A percentile compares a stretch with the other conserved stretches of the same genome.
Conservation (phyloP, 2,797 vertebrate genomes). For the Sternotherus odoratus region DNA sequence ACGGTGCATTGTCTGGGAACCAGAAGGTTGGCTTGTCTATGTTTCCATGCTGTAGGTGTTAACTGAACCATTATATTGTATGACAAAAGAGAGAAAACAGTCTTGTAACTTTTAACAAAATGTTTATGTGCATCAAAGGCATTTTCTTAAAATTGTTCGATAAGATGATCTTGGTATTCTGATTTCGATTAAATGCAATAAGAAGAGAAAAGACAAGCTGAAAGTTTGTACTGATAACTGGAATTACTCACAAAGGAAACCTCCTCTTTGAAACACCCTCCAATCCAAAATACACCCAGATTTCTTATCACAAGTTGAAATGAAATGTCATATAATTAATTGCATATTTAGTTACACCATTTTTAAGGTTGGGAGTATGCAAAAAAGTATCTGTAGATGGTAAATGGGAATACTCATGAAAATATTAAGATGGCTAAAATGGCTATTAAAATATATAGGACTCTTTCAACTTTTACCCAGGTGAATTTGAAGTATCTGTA, state of each 20-base stretch:
- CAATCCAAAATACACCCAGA: background rate
- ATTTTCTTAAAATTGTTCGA: background rate
- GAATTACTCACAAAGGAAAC: background rate
- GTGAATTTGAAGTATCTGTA: background rate
- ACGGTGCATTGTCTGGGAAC: background rate
- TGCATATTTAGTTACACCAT: too few relatives aligned
- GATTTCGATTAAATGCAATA: background rate
- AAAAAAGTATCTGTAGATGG: background rate
- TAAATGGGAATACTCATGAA: background rate
- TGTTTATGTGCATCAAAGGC: background rate
- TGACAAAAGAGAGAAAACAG: background rate
- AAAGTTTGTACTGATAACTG: background rate
- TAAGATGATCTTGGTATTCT: background rate
- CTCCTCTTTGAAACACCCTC: background rate
- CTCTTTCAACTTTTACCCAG: background rate
- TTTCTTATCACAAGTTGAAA: background rate
- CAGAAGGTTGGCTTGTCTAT: background rate
- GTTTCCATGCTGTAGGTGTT: background rate
- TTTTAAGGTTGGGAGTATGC: too few relatives aligned
- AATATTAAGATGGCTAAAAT: background rate
- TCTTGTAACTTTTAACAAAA: background rate
- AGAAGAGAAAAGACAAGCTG: background rate
- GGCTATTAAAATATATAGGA: background rate
- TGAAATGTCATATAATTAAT: background rate
- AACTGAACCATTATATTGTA: background rate